Evolutionary conservation across 1,140 invertebrate species (phyloP).

Genomic region (Cyphomyrmex costatus): DNA sequence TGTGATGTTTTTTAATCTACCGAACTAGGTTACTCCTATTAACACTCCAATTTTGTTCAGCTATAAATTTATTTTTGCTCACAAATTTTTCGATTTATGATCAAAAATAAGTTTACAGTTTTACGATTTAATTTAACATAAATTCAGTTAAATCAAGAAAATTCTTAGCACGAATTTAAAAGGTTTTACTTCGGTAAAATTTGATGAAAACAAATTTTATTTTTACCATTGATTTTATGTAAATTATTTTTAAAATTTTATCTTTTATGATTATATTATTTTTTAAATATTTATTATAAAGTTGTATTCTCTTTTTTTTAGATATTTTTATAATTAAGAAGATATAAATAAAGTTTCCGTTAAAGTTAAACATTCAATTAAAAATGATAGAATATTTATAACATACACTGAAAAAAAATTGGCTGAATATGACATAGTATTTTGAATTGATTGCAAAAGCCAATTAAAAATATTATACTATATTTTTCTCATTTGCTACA

Average conservation of each 20-base stretch:
- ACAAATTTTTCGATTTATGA: not conserved
- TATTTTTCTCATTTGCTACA: too few relatives aligned
- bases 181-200: not conserved
- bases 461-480: too few relatives aligned
- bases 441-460: too few relatives aligned
- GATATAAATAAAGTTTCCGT: not conserved
- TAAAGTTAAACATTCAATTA: not conserved
- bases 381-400: not conserved
- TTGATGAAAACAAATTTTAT: not conserved
- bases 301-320: not conserved
- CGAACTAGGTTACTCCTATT: constrained; percentile 50
- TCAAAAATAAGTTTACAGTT: too few relatives aligned
- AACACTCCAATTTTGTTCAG: constrained; percentile 19
- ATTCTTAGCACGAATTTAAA: not conserved
- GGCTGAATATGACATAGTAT: too few relatives aligned
- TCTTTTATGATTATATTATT: too few relatives aligned
- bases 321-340: not conserved
- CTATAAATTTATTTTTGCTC: not conserved
- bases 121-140: not conserved
- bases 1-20: constrained; percentile 12
- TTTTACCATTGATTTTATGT: not conserved
- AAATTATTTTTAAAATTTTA: constrained; percentile 7
- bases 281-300: not conserved
- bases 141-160: not conserved
- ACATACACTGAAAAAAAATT: too few relatives aligned